Evolutionary conservation across 2,797 vertebrate species (phyloP), one percentile per base, ranked within the genome.

Genomic region (Diplodus puntazzo): DNA sequence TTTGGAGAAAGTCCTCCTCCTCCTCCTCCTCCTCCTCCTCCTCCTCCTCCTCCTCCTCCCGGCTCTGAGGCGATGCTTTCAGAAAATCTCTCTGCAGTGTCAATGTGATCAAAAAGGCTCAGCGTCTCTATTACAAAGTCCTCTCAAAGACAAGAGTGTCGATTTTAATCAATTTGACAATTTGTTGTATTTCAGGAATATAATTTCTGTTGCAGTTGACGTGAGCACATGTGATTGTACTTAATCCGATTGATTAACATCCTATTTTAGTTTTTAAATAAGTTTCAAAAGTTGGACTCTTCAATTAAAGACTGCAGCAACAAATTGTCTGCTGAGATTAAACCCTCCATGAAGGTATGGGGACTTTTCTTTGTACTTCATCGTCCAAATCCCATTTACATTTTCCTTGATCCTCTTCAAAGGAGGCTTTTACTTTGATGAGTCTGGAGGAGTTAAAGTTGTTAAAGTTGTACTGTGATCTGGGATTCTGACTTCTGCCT

Each of bases 391-490:
- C 42, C 11, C 54, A 87, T 92, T 85, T 88, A 69, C 85, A 87
- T 86, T 80, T 87, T 73, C 70, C 81, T 85, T 87, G 71, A 86
- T 85, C 79, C 62, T 60, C 79, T 86, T 91, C 81, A 92, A 89
- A 92, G 75, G 43, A 27, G 30, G 2, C 17, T 60, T 70, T 74
- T 61, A 76, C 85, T 91, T 87, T 84, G 79, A 88, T 82, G 66
- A 83, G 67, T 85, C 81, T 69, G 42, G 57, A 82, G 67, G 66
- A 87, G 79, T 79, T 86, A 78, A 75, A 84, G 59, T 84, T 83
- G 54, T 65, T 66, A 60, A 78, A 86, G 71, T 89, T 79, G 39
- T 58, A 79, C 53, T 68, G 70, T 77, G 85, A 92, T 87, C 78
- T 85, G 66, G 6, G 54, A 42, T 80, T 80, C 78, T 76, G 82